Evolutionary conservation across 2,113 vertebrate species (phyloP).

Genomic region (Tretioscincus oriximinensis): DNA sequence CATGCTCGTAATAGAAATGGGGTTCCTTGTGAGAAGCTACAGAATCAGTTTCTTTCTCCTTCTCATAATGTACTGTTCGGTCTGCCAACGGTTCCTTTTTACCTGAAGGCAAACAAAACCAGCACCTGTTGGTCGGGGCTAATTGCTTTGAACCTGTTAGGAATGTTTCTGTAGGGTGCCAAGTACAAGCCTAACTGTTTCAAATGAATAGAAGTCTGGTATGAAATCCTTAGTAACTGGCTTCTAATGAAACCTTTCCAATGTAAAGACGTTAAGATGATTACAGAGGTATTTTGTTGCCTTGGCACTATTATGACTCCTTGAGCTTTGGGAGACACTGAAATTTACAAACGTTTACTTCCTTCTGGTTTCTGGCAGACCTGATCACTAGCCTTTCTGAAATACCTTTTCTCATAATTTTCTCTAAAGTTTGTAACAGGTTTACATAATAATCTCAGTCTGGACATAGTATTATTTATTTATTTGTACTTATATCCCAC

Average conservation of each 20-base stretch:
- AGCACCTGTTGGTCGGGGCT: slow-evolving; percentile 14
- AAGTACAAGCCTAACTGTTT: not conserved
- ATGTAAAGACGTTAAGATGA: not conserved
- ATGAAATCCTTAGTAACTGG: not conserved
- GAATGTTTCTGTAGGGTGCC: not conserved
- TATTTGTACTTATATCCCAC: no score
- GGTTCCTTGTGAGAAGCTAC: no score
- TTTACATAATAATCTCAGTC: not conserved
- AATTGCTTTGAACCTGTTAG: slow-evolving; percentile 12
- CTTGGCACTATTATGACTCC: not conserved
- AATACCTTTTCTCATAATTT: not conserved
- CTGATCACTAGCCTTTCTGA: not conserved
- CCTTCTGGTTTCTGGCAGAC: not conserved
- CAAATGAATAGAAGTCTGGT: not conserved
- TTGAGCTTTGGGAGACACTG: not conserved
- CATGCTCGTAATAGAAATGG: not conserved
- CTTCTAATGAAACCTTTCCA: not conserved
- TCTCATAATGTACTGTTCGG: not conserved
- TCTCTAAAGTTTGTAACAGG: not conserved
- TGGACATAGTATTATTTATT: no score
- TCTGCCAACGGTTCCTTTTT: not conserved
- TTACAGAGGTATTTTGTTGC: not conserved
- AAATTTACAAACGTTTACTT: not conserved
- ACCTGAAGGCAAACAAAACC: slow-evolving; percentile 14
- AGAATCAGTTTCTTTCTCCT: not conserved